Percentiles rank a stretch among this genome's conserved stretches.
Conservation (phyloP, 1,140 invertebrate genomes). For the Heliconius melpomene region DNA sequence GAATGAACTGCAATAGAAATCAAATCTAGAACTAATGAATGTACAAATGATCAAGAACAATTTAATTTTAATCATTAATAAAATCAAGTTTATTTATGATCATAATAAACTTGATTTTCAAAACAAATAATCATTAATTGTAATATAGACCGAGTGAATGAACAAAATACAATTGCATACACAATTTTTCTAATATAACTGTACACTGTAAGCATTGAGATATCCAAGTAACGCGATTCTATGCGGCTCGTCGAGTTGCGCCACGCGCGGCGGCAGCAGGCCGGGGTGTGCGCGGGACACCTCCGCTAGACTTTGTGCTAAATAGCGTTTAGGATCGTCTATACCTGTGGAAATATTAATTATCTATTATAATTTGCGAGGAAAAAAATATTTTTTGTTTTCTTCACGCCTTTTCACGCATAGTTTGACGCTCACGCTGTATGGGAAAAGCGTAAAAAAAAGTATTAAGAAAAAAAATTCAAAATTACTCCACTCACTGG, state of each 20-base stretch:
- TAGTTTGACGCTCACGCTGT: too few relatives aligned
- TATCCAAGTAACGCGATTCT: conserved; percentile 59
- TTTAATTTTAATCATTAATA: neutral
- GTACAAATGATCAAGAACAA: too few relatives aligned
- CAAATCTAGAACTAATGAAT: neutral
- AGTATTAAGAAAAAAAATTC: neutral
- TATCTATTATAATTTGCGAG: too few relatives aligned
- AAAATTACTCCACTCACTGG: conserved; percentile 65
- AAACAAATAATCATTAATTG: neutral
- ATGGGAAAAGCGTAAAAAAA: too few relatives aligned
- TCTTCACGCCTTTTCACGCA: too few relatives aligned
- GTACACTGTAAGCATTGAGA: conserved; percentile 59
- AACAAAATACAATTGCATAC: neutral
- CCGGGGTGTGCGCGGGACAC: conserved; percentile 84
- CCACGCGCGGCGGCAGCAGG: conserved; percentile 79
- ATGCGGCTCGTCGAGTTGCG: conserved; percentile 57
- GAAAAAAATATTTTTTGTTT: too few relatives aligned
- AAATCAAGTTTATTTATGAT: neutral
- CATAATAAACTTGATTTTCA: neutral
- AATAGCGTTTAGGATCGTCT: conserved; percentile 85
- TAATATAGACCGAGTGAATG: neutral
- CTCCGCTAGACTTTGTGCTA: conserved; percentile 86
- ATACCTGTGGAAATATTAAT: conserved; percentile 73
- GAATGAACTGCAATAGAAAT: neutral
- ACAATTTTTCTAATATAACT: conserved; percentile 52